Conservation (phyloP, 2,113 vertebrate genomes). For the Ceyx cyanopectus region DNA sequence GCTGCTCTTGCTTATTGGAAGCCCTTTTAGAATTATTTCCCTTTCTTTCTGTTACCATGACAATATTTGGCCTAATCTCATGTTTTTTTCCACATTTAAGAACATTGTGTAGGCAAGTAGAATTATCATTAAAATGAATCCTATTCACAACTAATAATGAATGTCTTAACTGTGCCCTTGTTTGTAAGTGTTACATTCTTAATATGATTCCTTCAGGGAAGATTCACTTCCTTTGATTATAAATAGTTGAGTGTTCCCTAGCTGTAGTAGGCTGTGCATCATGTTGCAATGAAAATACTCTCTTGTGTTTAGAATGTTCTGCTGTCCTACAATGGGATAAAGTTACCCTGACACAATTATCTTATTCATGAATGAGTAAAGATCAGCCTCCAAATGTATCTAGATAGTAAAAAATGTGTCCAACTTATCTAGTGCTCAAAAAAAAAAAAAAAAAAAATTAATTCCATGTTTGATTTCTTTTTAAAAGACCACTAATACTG, state of each 20-base stretch:
- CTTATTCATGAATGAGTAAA: background rate
- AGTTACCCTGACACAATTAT: background rate
- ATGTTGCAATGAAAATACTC: background rate
- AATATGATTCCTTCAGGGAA: conserved; percentile 30
- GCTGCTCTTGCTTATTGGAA: conserved; percentile 74
- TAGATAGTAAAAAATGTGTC: background rate
- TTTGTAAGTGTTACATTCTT: conserved; percentile 14
- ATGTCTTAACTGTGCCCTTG: conserved; percentile 17
- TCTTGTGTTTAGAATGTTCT: background rate
- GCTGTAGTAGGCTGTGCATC: background rate
- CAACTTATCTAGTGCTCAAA: fast-evolving
- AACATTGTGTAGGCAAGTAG: conserved; percentile 65
- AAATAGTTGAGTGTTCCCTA: background rate
- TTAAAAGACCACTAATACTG: background rate
- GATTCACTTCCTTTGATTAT: background rate
- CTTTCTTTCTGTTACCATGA: conserved; percentile 78
- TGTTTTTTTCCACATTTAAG: conserved; percentile 57
- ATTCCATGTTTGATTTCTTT: background rate
- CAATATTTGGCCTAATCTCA: conserved; percentile 74
- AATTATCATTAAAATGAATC: conserved; percentile 71
- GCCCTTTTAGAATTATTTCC: conserved; percentile 68
- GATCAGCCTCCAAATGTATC: background rate
- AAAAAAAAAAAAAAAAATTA: background rate
- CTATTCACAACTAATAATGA: conserved; percentile 53
- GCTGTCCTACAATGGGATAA: background rate